phyloP scores from a whole-genome alignment of 2,888 invertebrate species.

The Pandemis cinnamomeana region DNA sequence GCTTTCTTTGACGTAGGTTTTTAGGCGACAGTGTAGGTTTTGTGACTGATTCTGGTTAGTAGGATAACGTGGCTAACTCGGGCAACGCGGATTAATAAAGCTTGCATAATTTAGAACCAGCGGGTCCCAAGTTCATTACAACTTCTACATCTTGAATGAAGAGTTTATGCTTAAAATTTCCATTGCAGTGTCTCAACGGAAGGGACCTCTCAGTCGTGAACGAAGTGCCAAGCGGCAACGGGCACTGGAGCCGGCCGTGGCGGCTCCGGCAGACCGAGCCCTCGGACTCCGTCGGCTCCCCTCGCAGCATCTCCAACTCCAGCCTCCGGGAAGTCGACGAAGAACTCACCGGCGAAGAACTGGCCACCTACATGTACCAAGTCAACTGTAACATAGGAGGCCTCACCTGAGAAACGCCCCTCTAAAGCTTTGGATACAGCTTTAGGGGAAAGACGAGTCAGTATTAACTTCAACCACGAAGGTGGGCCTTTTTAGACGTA shows the following conservation, averaged over 20 bases:
- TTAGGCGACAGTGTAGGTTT: no score
- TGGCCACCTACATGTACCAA: conserved; percentile 88
- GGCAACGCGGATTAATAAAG: not conserved
- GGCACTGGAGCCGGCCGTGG: conserved; percentile 69
- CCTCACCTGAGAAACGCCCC: conserved; percentile 74
- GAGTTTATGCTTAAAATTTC: not conserved
- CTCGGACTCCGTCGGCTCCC: conserved; percentile 77
- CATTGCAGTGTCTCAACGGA: conserved; percentile 68
- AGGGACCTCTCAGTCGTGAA: conserved; percentile 69
- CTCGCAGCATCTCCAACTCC: conserved; percentile 88
- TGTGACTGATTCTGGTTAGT: not conserved
- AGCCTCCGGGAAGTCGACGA: conserved; percentile 89
- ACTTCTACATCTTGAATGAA: not conserved
- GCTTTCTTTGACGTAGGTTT: no score
- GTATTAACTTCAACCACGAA: not conserved
- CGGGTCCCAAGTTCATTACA: not conserved
- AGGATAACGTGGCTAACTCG: not conserved
- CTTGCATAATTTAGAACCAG: not conserved
- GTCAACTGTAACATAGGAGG: conserved; percentile 82
- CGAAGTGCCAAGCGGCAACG: conserved; percentile 70
- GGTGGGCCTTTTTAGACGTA: not conserved
- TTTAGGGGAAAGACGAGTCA: conserved; percentile 26
- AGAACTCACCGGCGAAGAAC: conserved; percentile 87
- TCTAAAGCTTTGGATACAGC: conserved; percentile 50
- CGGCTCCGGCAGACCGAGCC: conserved; percentile 60